phyloP scores from a whole-genome alignment of 2,888 invertebrate species.

The Caenorhabditis sp. region DNA sequence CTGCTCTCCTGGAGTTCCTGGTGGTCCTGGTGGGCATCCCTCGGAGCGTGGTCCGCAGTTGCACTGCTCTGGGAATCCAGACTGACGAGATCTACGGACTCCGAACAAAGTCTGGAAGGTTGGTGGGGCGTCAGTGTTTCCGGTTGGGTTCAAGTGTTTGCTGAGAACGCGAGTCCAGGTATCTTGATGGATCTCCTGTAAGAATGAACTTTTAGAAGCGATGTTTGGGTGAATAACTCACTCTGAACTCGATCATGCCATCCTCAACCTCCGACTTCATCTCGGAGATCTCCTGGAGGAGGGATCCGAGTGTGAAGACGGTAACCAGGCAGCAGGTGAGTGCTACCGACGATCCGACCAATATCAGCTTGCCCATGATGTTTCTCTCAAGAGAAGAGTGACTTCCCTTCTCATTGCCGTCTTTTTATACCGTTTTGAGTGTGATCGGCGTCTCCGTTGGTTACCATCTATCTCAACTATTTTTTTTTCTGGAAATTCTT shows the following conservation, averaged over 20 bases:
- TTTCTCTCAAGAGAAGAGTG: constrained; percentile 44
- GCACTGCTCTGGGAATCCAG: constrained; percentile 64
- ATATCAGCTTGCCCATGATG: constrained; percentile 58
- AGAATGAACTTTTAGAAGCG: background rate
- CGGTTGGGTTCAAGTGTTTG: constrained; percentile 62
- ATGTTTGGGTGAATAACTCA: constrained; percentile 14
- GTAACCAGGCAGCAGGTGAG: constrained; percentile 52
- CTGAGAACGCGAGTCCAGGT: constrained; percentile 60
- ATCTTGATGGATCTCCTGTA: constrained; percentile 61
- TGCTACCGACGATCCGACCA: constrained; percentile 58
- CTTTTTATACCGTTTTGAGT: constrained; percentile 32
- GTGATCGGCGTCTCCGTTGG: constrained; percentile 25
- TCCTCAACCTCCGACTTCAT: constrained; percentile 61
- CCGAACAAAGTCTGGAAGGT: constrained; percentile 67
- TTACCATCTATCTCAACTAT: constrained; percentile 10
- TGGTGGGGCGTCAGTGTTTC: constrained; percentile 53
- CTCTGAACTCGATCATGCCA: constrained; percentile 64
- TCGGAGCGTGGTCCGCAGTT: constrained; percentile 64
- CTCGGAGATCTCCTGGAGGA: constrained; percentile 61
- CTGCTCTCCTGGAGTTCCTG: constrained; percentile 64
- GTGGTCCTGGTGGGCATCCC: constrained; percentile 68
- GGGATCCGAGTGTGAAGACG: constrained; percentile 54
- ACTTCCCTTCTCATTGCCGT: background rate
- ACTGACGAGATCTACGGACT: constrained; percentile 58
- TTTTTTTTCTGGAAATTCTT: constrained; percentile 47